Percentiles rank a stretch among this genome's conserved stretches.
Evolutionary conservation across 2,113 vertebrate species (phyloP).

Genomic region (Nyctibius bracteatus): DNA sequence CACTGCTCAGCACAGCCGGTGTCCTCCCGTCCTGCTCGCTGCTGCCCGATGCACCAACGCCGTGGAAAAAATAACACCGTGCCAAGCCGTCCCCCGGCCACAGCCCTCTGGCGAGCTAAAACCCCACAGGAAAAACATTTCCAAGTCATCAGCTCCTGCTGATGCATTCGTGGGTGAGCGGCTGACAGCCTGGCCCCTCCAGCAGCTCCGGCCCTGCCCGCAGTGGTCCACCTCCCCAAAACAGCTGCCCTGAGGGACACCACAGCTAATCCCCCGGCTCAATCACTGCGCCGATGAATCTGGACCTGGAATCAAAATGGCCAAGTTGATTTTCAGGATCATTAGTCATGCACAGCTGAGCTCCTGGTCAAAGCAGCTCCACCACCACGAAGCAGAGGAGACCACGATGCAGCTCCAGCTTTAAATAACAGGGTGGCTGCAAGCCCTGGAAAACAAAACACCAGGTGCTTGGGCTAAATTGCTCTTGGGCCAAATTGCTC

Average conservation of each 20-base stretch:
- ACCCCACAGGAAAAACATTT: background rate
- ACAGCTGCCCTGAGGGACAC: background rate
- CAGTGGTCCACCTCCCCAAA: background rate
- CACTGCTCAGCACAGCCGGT: accelerated
- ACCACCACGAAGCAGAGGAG: background rate
- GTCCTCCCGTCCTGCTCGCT: background rate
- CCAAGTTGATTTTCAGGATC: background rate
- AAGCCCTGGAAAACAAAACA: background rate
- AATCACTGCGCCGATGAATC: accelerated
- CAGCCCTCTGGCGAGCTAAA: accelerated
- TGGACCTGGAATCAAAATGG: background rate
- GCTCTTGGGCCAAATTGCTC: background rate
- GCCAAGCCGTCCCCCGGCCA: background rate
- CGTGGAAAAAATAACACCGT: accelerated
- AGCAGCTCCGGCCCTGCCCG: background rate
- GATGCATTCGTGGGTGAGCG: background rate
- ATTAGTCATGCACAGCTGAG: background rate
- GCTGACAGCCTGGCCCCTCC: background rate
- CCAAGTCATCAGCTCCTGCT: background rate
- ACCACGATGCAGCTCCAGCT: background rate
- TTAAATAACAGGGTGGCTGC: background rate
- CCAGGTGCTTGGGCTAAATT: background rate
- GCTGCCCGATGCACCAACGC: background rate
- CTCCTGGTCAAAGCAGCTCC: background rate
- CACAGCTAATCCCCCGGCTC: background rate